These are phyloP conservation scores for Dryoscopus gambensis DNA, from an alignment of 2,113 vertebrate genomes.

Conservation along the genomic window DNA sequence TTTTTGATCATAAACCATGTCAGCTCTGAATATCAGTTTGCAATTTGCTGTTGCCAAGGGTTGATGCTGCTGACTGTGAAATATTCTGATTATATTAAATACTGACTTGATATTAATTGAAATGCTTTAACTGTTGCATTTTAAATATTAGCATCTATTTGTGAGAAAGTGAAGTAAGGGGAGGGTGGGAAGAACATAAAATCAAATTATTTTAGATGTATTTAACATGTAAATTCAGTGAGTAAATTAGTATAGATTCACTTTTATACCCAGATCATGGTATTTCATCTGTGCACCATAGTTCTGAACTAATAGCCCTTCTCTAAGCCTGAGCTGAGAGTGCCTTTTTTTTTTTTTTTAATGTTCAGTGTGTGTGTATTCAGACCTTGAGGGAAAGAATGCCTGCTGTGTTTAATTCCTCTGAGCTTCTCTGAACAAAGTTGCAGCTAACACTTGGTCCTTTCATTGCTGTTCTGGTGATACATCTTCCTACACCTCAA, in stretches of 20 bases:
- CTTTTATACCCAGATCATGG: neutral
- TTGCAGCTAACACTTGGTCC: neutral
- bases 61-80: neutral
- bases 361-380: neutral
- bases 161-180: neutral
- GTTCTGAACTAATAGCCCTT: neutral
- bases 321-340: neutral
- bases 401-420: constrained; percentile 38
- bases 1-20: neutral
- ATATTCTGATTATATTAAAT: neutral
- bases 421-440: constrained; percentile 4
- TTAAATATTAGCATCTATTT: neutral
- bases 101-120: neutral
- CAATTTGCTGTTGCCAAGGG: neutral
- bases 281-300: neutral
- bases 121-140: neutral
- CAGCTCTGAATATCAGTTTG: neutral
- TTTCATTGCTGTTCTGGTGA: constrained; percentile 7
- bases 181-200: neutral
- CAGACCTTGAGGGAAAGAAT: constrained; percentile 20
- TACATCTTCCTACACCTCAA: neutral
- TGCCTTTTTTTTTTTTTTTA: neutral
- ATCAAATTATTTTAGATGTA: neutral
- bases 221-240: neutral
- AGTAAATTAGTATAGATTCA: neutral